These are phyloP conservation scores for Reticulitermes lucifugus DNA, from an alignment of 2,888 invertebrate genomes.

Conservation along the genomic window DNA sequence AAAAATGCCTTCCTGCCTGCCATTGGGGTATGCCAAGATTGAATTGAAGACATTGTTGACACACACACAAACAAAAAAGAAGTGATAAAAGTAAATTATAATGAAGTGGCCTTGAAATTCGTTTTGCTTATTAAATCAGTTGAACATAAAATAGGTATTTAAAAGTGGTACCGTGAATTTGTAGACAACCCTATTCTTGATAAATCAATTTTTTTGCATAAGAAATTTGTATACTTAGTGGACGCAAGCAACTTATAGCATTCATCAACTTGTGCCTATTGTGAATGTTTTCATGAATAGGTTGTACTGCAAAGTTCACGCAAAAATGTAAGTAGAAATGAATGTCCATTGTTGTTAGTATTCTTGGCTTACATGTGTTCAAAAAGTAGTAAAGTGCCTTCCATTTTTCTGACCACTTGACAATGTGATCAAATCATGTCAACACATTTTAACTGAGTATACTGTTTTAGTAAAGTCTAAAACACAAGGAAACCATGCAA, in stretches of 20 bases:
- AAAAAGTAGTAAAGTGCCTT: conserved; percentile 81
- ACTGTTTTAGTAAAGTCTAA: conserved; percentile 47
- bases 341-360: conserved; percentile 54
- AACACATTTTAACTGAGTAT: conserved; percentile 55
- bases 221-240: conserved; percentile 54
- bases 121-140: conserved; percentile 56
- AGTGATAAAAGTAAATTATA: conserved; percentile 60
- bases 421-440: conserved; percentile 59
- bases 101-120: conserved; percentile 58
- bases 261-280: conserved; percentile 55
- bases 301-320: conserved; percentile 55
- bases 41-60: conserved; percentile 63
- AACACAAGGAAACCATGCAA: conserved; percentile 38
- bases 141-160: conserved; percentile 61
- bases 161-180: conserved; percentile 56
- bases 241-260: conserved; percentile 54
- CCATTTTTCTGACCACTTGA: conserved; percentile 66
- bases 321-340: conserved; percentile 52
- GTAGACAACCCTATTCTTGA: conserved; percentile 56
- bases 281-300: conserved; percentile 54
- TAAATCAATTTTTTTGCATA: conserved; percentile 55
- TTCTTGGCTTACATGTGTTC: conserved; percentile 72
- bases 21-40: conserved; percentile 72
- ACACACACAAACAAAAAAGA: conserved; percentile 57
- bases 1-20: conserved; percentile 74